Evolutionary conservation across 2,113 vertebrate species (phyloP).

Genomic region (Rostratula benghalensis): DNA sequence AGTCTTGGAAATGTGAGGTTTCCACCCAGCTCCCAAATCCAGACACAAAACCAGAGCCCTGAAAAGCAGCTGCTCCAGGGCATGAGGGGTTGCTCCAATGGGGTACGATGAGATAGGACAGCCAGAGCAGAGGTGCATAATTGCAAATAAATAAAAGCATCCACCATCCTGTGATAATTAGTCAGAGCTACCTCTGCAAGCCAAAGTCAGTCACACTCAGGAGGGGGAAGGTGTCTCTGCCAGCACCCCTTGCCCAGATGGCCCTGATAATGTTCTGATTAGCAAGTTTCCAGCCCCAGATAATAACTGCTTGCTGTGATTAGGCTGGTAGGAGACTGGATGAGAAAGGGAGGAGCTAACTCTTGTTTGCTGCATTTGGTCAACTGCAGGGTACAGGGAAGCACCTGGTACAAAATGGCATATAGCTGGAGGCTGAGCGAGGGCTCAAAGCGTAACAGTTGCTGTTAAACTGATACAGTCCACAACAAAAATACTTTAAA

Average conservation of each 20-base stretch:
- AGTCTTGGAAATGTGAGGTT: background rate
- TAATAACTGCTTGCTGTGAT: background rate
- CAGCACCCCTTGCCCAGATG: background rate
- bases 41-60: accelerated
- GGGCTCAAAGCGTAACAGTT: background rate
- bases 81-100: background rate
- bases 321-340: background rate
- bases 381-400: background rate
- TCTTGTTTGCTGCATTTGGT: background rate
- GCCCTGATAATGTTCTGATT: background rate
- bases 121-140: background rate
- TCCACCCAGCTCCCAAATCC: background rate
- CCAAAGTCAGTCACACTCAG: background rate
- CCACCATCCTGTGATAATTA: background rate
- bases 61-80: background rate
- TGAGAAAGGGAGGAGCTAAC: background rate
- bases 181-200: background rate
- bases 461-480: background rate
- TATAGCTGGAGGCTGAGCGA: background rate
- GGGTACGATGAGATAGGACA: background rate
- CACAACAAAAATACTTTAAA: background rate
- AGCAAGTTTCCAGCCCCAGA: background rate
- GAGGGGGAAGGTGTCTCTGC: background rate
- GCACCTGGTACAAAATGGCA: background rate
- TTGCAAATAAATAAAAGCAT: background rate